phyloP scores from a whole-genome alignment of 1,140 invertebrate species.

The Musca domestica region DNA sequence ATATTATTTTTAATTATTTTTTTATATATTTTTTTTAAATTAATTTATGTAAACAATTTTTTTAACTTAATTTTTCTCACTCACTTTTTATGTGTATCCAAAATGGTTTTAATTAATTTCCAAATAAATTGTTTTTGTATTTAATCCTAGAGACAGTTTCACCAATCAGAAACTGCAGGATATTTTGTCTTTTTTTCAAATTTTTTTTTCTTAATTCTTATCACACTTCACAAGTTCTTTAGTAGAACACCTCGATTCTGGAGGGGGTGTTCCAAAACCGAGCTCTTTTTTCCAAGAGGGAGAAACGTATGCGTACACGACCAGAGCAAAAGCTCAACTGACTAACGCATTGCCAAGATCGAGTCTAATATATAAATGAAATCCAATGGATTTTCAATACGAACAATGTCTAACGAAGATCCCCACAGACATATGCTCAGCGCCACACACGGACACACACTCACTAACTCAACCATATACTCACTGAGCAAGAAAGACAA shows the following conservation, averaged over 20 bases:
- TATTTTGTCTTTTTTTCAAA: not conserved
- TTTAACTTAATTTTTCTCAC: not conserved
- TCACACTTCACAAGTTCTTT: not conserved
- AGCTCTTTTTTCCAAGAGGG: not conserved
- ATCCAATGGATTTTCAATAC: too few relatives aligned
- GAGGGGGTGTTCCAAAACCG: too few relatives aligned
- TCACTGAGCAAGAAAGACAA: too few relatives aligned
- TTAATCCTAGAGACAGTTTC: slow-evolving; percentile 10
- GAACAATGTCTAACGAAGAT: too few relatives aligned
- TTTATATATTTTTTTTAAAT: not conserved
- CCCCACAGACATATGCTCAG: too few relatives aligned
- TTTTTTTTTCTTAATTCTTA: too few relatives aligned
- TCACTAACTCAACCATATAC: too few relatives aligned
- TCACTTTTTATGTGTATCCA: slow-evolving; percentile 1
- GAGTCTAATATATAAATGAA: too few relatives aligned
- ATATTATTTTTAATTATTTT: not conserved
- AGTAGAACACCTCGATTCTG: not conserved
- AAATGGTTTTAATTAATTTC: not conserved
- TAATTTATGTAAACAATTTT: not conserved
- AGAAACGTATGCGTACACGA: slow-evolving; percentile 5
- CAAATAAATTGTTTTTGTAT: not conserved
- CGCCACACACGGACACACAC: too few relatives aligned
- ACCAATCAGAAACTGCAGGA: slow-evolving; percentile 18
- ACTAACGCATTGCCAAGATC: not conserved
- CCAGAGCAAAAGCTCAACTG: slow-evolving; percentile 11